Base-by-base conservation (phyloP, 2,797 vertebrate species). In the Cygnus olor region DNA sequence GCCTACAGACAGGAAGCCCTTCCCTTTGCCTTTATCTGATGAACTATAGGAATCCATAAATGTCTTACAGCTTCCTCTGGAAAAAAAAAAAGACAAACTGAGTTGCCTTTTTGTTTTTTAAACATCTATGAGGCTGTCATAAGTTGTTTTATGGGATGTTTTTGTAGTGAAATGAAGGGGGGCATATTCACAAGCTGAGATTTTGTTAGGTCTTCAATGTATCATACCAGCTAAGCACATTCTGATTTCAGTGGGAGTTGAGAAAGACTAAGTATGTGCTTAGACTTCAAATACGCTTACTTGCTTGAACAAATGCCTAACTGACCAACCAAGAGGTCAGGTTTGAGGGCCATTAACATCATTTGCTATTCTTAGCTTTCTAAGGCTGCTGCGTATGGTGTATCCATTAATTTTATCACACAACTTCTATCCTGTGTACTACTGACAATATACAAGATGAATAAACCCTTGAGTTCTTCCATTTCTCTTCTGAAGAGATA, bases 11-110 rank as follows among this genome's bases (percentile, higher is more conserved):
- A 99, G 98, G 95, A 99, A 99, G 77, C 99, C 99, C 53, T 99
- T 99, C n/a, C 99, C 99, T 97, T 99, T 99, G 20, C 99, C 98
- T 98, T 99, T 99, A 97, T 99, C 99, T 11, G 99, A 98, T 28
- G 98, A 98, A 93, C 98, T 98, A 72, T 98, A 98, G 3, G 98
- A 98, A 95, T 99, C 99, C 38, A 98, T 98, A 70, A 99, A 99
- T 36, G 97, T 99, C 98, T 99, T 99, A 97, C 99, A 99, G 82
- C 98, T 99, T 95, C 98, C 98, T 97, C 99, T 99, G 58, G 96
- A 96, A 97, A 95, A 97, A 49, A 49, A 80, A 91, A 79, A 78
- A 80, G 68, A 74, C 32, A 40, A 91, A 22, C 20, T 15, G 14
- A 32, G 30, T 56, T 21, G 19, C 14, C 17, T 27, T 28, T 40